Percentiles rank a stretch among this genome's conserved stretches.
Evolutionary conservation across 2,888 invertebrate genomes (phyloP).

Genomic region (Heliconius hortense): DNA sequence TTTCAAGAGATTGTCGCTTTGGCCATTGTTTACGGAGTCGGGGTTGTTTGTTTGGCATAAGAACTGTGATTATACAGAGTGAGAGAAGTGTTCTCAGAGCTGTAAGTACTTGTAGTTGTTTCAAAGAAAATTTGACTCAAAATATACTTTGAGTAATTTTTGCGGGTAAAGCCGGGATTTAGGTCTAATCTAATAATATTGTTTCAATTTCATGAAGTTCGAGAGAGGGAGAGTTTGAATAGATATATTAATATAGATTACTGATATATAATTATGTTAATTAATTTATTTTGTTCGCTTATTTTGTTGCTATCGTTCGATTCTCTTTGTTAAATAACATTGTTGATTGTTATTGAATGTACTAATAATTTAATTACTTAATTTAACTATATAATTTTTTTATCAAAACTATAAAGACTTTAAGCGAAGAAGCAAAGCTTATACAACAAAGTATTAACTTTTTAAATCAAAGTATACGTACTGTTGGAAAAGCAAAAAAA

Average conservation of each 20-base stretch:
- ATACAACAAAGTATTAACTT: too few species aligned
- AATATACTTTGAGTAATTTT: neutral
- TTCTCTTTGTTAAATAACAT: too few species aligned
- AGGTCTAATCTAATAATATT: neutral
- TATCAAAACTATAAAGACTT: neutral
- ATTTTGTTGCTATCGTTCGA: too few species aligned
- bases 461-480: too few species aligned
- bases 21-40: conserved; percentile 15
- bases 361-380: too few species aligned
- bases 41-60: conserved; percentile 25
- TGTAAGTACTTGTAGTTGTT: conserved; percentile 4
- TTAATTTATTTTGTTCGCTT: too few species aligned
- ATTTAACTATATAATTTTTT: too few species aligned
- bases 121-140: conserved; percentile 14
- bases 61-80: conserved; percentile 24
- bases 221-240: neutral
- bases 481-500: too few species aligned
- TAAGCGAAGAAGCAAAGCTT: neutral
- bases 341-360: neutral
- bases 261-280: neutral
- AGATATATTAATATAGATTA: neutral
- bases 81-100: conserved; percentile 22
- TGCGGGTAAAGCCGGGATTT: neutral
- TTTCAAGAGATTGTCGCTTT: conserved; percentile 24
- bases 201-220: neutral